A percentile compares a stretch with the other conserved stretches of the same genome.
These are phyloP conservation scores for Falco biarmicus DNA, from an alignment of 2,797 vertebrate genomes.

Conservation along the genomic window DNA sequence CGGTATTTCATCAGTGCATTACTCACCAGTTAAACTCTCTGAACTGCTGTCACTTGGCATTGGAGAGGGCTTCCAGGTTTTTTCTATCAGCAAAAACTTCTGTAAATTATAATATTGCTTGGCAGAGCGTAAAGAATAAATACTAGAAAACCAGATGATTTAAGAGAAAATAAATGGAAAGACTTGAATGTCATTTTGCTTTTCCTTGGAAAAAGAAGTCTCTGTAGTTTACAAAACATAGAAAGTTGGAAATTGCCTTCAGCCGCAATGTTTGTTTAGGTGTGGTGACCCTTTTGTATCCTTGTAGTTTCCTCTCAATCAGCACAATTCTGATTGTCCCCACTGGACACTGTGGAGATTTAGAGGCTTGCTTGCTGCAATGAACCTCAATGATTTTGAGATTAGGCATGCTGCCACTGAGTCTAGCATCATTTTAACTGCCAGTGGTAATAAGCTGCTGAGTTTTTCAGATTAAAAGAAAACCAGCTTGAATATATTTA, in stretches of 20 bases:
- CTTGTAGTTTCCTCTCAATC: slow-evolving; percentile 37
- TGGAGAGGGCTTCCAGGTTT: slow-evolving; percentile 71
- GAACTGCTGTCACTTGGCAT: slow-evolving; percentile 71
- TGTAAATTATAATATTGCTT: slow-evolving; percentile 46
- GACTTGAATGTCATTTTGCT: slow-evolving; percentile 10
- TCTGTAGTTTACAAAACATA: slow-evolving; percentile 21
- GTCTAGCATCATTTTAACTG: slow-evolving; percentile 44
- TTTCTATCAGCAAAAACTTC: slow-evolving; percentile 32
- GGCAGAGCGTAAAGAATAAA: slow-evolving; percentile 14
- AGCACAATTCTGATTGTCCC: slow-evolving; percentile 56
- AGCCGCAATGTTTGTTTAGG: slow-evolving; percentile 30
- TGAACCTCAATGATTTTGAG: slow-evolving; percentile 59
- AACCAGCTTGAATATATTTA: neutral
- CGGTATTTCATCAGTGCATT: slow-evolving; percentile 72
- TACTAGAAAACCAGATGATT: slow-evolving; percentile 36
- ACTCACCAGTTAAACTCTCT: slow-evolving; percentile 75
- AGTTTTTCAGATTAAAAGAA: slow-evolving; percentile 57
- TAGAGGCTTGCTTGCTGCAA: slow-evolving; percentile 35
- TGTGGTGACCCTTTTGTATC: slow-evolving; percentile 53
- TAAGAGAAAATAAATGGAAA: slow-evolving; percentile 21
- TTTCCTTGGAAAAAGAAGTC: slow-evolving; percentile 17
- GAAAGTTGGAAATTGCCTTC: slow-evolving; percentile 39
- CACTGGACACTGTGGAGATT: neutral
- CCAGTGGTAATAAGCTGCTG: slow-evolving; percentile 43
- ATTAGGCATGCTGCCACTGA: slow-evolving; percentile 41